Conservation (phyloP, 2,888 invertebrate species). For the Sphaeridia pumilis region DNA sequence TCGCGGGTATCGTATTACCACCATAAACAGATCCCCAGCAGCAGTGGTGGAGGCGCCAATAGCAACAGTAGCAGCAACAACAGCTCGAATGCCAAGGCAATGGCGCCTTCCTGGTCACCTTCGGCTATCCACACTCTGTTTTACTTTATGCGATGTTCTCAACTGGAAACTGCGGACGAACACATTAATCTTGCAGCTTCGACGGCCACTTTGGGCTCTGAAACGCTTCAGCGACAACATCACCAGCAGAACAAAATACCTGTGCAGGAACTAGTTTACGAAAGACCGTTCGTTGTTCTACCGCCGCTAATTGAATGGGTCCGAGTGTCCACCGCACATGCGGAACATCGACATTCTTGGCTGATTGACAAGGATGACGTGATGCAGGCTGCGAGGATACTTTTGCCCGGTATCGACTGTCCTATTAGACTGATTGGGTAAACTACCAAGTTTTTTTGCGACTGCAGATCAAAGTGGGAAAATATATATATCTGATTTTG, state of each 20-base stretch:
- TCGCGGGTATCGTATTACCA: slow-evolving; percentile 33
- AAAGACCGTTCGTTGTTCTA: slow-evolving; percentile 73
- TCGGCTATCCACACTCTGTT: slow-evolving; percentile 68
- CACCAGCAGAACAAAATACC: slow-evolving; percentile 39
- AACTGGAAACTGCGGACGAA: slow-evolving; percentile 39
- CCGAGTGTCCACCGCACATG: slow-evolving; percentile 68
- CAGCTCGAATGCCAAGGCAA: too few species aligned
- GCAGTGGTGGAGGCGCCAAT: slow-evolving; percentile 24
- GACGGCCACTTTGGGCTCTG: slow-evolving; percentile 27
- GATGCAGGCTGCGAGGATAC: slow-evolving; percentile 70
- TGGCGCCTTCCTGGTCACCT: slow-evolving; percentile 40
- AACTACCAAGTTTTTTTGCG: neutral
- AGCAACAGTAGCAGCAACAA: slow-evolving; percentile 8
- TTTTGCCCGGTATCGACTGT: slow-evolving; percentile 80
- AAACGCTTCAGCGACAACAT: slow-evolving; percentile 18
- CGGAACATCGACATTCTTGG: slow-evolving; percentile 63
- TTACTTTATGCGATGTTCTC: slow-evolving; percentile 77
- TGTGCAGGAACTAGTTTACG: slow-evolving; percentile 66
- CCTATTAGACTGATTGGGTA: slow-evolving; percentile 63
- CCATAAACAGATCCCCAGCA: slow-evolving; percentile 33
- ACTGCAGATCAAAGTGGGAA: neutral
- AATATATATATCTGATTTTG: slow-evolving; percentile 8
- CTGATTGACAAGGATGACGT: slow-evolving; percentile 75
- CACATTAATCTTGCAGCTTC: slow-evolving; percentile 24
- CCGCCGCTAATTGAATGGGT: slow-evolving; percentile 88